A percentile compares a stretch with the other conserved stretches of the same genome.
Evolutionary conservation across 2,113 vertebrate genomes (phyloP).

Genomic region (Antechinus flavipes): DNA sequence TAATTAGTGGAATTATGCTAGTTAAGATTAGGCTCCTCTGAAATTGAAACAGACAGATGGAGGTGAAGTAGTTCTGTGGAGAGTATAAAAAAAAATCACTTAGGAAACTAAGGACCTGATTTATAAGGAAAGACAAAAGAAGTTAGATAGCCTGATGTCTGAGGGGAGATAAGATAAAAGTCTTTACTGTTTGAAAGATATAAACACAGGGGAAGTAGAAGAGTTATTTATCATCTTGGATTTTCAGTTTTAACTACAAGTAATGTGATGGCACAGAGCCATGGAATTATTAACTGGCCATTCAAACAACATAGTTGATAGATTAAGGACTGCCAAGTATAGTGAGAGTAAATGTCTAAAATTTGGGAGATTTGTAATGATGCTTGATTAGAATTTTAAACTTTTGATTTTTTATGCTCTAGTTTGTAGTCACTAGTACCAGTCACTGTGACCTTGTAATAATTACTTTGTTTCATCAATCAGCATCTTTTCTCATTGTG

Average conservation of each 20-base stretch:
- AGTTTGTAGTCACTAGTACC: background rate
- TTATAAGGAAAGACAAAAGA: background rate
- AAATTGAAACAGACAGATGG: slow-evolving; percentile 29
- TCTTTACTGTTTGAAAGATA: background rate
- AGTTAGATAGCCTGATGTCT: background rate
- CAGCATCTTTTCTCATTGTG: background rate
- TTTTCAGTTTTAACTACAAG: background rate
- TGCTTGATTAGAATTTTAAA: background rate
- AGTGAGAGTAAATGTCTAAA: background rate
- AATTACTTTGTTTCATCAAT: background rate
- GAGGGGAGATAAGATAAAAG: slow-evolving; percentile 25
- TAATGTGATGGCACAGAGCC: background rate
- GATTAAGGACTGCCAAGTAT: background rate
- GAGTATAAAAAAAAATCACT: background rate
- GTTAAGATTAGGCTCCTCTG: background rate
- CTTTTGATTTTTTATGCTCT: background rate
- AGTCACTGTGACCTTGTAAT: background rate
- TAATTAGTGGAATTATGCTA: slow-evolving; percentile 21
- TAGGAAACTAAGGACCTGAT: background rate
- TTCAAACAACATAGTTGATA: background rate
- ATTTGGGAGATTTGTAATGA: background rate
- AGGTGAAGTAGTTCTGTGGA: background rate
- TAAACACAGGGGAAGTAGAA: slow-evolving; percentile 1
- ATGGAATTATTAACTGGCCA: background rate
- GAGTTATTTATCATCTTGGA: background rate